Base-by-base conservation (phyloP, 2,888 invertebrate species). In the Cantharis flavilabris region DNA sequence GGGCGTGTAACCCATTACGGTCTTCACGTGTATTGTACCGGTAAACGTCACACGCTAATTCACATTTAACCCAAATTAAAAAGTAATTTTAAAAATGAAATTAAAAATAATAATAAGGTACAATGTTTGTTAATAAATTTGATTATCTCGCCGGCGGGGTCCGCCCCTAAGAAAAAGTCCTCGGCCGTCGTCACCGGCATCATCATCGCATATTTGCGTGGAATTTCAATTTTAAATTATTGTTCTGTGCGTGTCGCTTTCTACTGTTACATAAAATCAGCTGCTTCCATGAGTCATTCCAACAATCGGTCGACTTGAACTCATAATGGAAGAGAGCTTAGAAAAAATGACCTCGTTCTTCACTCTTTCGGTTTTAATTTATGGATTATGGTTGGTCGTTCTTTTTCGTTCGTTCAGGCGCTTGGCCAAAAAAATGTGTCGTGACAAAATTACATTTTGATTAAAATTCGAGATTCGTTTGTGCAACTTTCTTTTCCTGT, bases 21-120 rank as follows among this genome's bases (percentile, higher is more conserved):
- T 49, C 49, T 49, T 49, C 49, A 49, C 49, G 49, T 49, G 49
- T 49, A 49, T 72, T 64, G 64, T 65, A 72, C 33, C 72, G 33
- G n/a, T 72, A 65, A 65, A 72, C 72, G 72, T 72, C 33, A 72
- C 72, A 72, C 72, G 72, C 72, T 72, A 72, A 63, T 72, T 72
- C 72, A 33, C 72, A 65, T 72, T 72, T 72, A 72, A 72, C 72
- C 72, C 64, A 72, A 72, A 64, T 72, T 70, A 16, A 63, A 18
- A 72, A 33, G 16, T 67, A 72, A 72, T 72, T 72, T 72, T 63
- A 64, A 64, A 72, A 72, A 65, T 33, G 65, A 67, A 67, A 67
- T n/a, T 67, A 20, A 63, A 72, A 49, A n/a, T 49, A 49, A 28
- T 30, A 30, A 49, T 23, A 14, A 69, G 33, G 49, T 67, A 67